These are phyloP conservation scores for Malacoctenus gilli DNA, from an alignment of 2,797 vertebrate species.

Conservation along the genomic window DNA sequence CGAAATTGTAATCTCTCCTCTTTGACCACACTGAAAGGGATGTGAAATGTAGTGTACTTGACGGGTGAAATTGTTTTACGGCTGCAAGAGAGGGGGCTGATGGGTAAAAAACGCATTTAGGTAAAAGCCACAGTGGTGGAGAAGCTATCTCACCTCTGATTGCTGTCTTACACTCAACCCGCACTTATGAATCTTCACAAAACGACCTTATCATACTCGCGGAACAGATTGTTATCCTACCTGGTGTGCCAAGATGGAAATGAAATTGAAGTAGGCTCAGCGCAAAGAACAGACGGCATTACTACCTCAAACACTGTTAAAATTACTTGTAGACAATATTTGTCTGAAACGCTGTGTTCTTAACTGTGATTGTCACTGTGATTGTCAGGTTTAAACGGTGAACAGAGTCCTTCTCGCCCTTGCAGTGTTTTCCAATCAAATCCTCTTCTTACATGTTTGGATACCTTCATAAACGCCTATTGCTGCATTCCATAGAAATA, in stretches of 20 bases:
- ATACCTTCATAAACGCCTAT: constrained; percentile 7
- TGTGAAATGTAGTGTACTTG: constrained; percentile 71
- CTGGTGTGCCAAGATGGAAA: constrained; percentile 34
- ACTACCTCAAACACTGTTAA: constrained; percentile 23
- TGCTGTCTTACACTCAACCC: constrained; percentile 65
- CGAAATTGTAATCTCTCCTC: constrained; percentile 67
- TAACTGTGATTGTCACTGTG: constrained; percentile 31
- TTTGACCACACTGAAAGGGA: constrained; percentile 68
- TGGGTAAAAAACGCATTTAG: constrained; percentile 73
- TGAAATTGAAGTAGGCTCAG: constrained; percentile 28
- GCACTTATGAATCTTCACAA: constrained; percentile 67
- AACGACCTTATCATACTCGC: constrained; percentile 61
- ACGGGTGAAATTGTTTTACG: constrained; percentile 75
- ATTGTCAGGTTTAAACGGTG: constrained; percentile 40
- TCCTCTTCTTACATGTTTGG: constrained; percentile 1
- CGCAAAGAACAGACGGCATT: constrained; percentile 32
- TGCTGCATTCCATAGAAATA: no score
- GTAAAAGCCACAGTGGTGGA: constrained; percentile 61
- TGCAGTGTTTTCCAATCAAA: constrained; percentile 30
- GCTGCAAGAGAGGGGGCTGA: constrained; percentile 59
- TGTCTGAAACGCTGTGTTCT: constrained; percentile 31
- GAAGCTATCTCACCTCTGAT: constrained; percentile 73
- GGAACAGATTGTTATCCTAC: constrained; percentile 58
- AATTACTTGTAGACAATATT: constrained; percentile 24
- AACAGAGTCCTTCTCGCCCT: constrained; percentile 19